Conservation (phyloP, 2,797 vertebrate species). For the Pseudotriccus pelzelni region DNA sequence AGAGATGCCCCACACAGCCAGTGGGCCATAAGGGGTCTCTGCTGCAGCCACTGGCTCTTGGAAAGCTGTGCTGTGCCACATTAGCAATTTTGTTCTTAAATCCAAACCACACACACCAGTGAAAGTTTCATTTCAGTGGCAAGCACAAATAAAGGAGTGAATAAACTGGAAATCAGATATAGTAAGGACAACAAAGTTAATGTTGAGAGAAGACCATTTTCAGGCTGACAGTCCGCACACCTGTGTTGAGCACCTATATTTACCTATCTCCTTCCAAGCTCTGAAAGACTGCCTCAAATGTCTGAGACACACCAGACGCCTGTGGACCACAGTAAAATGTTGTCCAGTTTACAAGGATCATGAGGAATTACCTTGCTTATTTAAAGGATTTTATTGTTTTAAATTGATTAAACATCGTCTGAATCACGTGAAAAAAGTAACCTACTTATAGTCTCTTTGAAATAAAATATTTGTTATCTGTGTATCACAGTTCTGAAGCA, state of each 20-base stretch:
- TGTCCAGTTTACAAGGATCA: constrained; percentile 7
- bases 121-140: neutral
- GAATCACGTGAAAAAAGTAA: neutral
- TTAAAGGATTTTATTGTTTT: neutral
- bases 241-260: neutral
- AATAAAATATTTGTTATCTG: neutral
- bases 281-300: neutral
- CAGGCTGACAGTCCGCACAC: constrained; percentile 24
- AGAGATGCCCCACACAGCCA: fast-evolving
- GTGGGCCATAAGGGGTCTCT: neutral
- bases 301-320: constrained; percentile 10
- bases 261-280: constrained; percentile 36
- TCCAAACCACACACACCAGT: neutral
- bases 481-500: neutral
- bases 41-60: neutral
- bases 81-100: neutral
- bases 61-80: neutral
- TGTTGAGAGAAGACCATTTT: constrained; percentile 21
- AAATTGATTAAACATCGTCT: neutral
- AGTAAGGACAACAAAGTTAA: neutral
- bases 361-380: constrained; percentile 45
- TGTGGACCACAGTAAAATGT: neutral
- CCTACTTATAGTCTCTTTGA: neutral
- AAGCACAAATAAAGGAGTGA: constrained; percentile 16
- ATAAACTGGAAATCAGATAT: neutral